These are phyloP conservation scores for Daphoenositta chrysoptera DNA, from an alignment of 2,113 vertebrate species.

Conservation along the genomic window DNA sequence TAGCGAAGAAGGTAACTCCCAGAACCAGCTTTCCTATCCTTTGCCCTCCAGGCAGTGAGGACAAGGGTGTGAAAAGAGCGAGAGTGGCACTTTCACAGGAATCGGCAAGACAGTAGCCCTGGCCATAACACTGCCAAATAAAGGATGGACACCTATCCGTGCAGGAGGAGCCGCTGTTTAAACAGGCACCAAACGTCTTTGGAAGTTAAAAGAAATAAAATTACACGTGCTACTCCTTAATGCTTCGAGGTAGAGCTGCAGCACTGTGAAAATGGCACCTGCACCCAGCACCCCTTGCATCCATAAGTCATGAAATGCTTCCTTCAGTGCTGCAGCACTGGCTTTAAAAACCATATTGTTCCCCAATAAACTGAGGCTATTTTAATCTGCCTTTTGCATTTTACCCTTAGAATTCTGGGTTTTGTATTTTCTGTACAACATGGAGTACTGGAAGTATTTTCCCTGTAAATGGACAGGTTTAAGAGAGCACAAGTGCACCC, in stretches of 20 bases:
- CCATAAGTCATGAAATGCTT: neutral
- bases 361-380: neutral
- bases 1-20: neutral
- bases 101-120: neutral
- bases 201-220: neutral
- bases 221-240: neutral
- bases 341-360: neutral
- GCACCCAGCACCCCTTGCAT: rapidly evolving
- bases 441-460: neutral
- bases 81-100: neutral
- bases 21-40: neutral
- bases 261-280: neutral
- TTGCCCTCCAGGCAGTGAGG: neutral
- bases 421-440: neutral
- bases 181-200: neutral
- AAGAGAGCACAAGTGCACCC: neutral
- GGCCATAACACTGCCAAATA: neutral
- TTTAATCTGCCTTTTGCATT: neutral
- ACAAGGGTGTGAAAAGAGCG: neutral
- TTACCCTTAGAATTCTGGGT: neutral
- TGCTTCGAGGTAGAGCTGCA: neutral
- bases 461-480: neutral
- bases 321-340: neutral
- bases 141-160: neutral
- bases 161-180: neutral